These are phyloP conservation scores for Drosophila dives DNA, from an alignment of 2,888 invertebrate genomes.

Conservation along the genomic window DNA sequence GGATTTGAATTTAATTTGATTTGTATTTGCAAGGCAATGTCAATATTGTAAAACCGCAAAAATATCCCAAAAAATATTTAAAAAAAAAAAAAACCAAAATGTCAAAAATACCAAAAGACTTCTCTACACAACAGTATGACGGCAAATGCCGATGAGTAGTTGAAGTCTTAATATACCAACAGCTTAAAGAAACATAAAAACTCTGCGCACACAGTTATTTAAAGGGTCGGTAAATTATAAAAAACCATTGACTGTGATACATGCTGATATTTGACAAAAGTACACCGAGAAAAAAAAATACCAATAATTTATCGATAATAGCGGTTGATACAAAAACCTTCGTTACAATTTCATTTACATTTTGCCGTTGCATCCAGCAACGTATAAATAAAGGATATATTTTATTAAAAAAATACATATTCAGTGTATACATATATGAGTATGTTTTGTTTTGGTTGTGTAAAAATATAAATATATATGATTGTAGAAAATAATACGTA, in stretches of 20 bases:
- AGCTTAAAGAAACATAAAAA: neutral
- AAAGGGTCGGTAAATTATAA: neutral
- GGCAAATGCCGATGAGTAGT: neutral
- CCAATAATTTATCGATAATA: conserved; percentile 12
- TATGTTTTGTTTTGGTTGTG: conserved; percentile 62
- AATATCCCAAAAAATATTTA: conserved; percentile 9
- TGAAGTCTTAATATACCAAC: neutral
- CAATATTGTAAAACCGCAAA: conserved; percentile 32
- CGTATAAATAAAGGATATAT: conserved; percentile 48
- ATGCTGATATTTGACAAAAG: neutral
- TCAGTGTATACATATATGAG: conserved; percentile 59
- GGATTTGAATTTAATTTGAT: conserved; percentile 55
- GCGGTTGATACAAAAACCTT: neutral
- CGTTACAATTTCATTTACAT: conserved; percentile 18
- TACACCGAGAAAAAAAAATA: conserved; percentile 7
- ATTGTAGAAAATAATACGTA: conserved; percentile 69
- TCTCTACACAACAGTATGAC: neutral
- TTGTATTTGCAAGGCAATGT: conserved; percentile 45
- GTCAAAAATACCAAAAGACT: conserved; percentile 25
- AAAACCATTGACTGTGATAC: neutral
- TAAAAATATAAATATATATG: conserved; percentile 72
- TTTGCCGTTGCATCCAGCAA: conserved; percentile 34
- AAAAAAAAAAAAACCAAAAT: neutral
- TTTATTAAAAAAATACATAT: conserved; percentile 76
- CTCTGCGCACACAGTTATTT: neutral